These are phyloP conservation scores for Odontocolon sp. DNA, from an alignment of 2,888 invertebrate genomes.

Conservation along the genomic window DNA sequence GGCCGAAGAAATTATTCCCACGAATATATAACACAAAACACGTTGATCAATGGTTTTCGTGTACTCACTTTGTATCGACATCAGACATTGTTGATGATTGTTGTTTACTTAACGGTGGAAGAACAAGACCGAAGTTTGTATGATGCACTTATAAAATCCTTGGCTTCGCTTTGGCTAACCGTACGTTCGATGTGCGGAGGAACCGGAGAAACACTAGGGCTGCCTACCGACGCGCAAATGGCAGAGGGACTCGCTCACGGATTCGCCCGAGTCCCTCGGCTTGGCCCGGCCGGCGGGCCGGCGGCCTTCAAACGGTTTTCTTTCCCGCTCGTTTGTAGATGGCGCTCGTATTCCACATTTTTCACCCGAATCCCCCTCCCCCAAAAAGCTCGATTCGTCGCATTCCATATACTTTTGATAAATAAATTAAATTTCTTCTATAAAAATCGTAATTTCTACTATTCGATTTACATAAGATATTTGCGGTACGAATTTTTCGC, in stretches of 20 bases:
- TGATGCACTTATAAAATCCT: slow-evolving; percentile 46
- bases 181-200: slow-evolving; percentile 29
- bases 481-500: no score
- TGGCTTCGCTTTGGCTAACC: slow-evolving; percentile 19
- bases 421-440: no score
- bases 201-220: slow-evolving; percentile 65
- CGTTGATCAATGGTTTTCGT: slow-evolving; percentile 1
- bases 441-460: no score
- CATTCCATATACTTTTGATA: no score
- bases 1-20: slow-evolving; percentile 2
- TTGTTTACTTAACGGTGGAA: slow-evolving; percentile 50
- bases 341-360: slow-evolving; percentile 67
- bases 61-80: slow-evolving; percentile 86
- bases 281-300: slow-evolving; percentile 66
- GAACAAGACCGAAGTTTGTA: slow-evolving; percentile 45
- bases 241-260: slow-evolving; percentile 68
- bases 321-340: slow-evolving; percentile 79
- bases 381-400: background rate
- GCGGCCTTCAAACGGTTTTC: slow-evolving; percentile 79
- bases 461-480: no score
- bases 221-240: slow-evolving; percentile 73
- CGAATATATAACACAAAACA: background rate
- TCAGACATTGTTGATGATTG: slow-evolving; percentile 84
- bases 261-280: slow-evolving; percentile 65
- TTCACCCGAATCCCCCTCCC: slow-evolving; percentile 2